These are phyloP conservation scores for Diabrotica virgifera DNA, from an alignment of 1,140 invertebrate species.

Conservation along the genomic window DNA sequence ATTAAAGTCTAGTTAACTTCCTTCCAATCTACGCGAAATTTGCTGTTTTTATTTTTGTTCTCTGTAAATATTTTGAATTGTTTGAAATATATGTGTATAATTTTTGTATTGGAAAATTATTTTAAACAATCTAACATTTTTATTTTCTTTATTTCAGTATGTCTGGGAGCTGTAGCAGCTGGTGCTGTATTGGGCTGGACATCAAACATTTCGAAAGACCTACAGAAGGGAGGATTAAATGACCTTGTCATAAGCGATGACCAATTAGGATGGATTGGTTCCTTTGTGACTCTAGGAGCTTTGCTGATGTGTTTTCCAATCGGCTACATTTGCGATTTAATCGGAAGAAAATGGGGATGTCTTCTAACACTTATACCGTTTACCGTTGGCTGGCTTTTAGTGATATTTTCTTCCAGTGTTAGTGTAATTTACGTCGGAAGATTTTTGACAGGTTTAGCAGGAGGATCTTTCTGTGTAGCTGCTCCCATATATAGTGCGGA, in stretches of 20 bases:
- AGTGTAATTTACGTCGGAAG: slow-evolving; percentile 64
- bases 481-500: slow-evolving; percentile 71
- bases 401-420: slow-evolving; percentile 59
- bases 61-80: too few species aligned
- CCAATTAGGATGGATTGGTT: slow-evolving; percentile 48
- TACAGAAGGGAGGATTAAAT: slow-evolving; percentile 35
- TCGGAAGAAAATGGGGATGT: slow-evolving; percentile 67
- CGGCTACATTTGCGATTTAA: slow-evolving; percentile 57
- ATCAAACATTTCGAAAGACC: slow-evolving; percentile 51
- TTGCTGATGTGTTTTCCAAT: slow-evolving; percentile 61
- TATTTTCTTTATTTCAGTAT: slow-evolving; percentile 47
- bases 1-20: too few species aligned
- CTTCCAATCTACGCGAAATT: too few species aligned
- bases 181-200: slow-evolving; percentile 66
- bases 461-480: slow-evolving; percentile 48
- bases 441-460: slow-evolving; percentile 57
- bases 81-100: too few species aligned
- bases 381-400: slow-evolving; percentile 63
- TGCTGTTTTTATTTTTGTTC: too few species aligned
- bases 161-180: slow-evolving; percentile 57
- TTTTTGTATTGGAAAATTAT: too few species aligned
- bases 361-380: slow-evolving; percentile 62
- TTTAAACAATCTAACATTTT: neutral
- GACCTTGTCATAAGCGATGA: slow-evolving; percentile 30
- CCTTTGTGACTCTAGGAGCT: slow-evolving; percentile 58